These are phyloP conservation scores for Xestia sexstrigata DNA, from an alignment of 2,888 invertebrate genomes.

Conservation along the genomic window DNA sequence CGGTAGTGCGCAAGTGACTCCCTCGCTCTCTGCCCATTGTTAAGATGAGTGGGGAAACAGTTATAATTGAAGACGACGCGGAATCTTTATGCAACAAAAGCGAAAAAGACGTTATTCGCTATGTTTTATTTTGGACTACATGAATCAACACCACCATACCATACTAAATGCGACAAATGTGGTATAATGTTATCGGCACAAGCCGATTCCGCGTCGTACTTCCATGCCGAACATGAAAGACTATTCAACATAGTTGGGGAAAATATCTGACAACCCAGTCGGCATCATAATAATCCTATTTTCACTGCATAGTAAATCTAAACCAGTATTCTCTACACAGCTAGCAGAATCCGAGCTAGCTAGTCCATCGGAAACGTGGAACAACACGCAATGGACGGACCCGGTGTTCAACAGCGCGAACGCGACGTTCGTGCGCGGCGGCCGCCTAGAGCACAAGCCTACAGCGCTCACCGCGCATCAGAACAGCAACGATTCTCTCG, in stretches of 20 bases:
- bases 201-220: too few species aligned
- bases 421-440: constrained; percentile 80
- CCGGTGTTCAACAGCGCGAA: constrained; percentile 77
- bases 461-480: constrained; percentile 83
- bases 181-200: neutral
- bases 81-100: neutral
- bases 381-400: constrained; percentile 87
- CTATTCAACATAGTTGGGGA: neutral
- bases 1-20: constrained; percentile 88
- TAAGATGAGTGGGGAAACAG: constrained; percentile 94
- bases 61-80: too few species aligned
- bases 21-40: constrained; percentile 90
- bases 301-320: constrained; percentile 26
- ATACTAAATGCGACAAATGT: neutral
- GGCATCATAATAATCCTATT: neutral
- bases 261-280: neutral
- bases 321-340: constrained; percentile 71
- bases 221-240: neutral
- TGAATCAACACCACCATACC: neutral
- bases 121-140: neutral
- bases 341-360: constrained; percentile 89
- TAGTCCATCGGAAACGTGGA: constrained; percentile 92
- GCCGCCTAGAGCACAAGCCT: constrained; percentile 72
- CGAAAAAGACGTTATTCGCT: neutral
- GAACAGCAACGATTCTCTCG: constrained; percentile 89